Evolutionary conservation across 2,113 vertebrate species (phyloP).

Genomic region (Sylvietta virens): DNA sequence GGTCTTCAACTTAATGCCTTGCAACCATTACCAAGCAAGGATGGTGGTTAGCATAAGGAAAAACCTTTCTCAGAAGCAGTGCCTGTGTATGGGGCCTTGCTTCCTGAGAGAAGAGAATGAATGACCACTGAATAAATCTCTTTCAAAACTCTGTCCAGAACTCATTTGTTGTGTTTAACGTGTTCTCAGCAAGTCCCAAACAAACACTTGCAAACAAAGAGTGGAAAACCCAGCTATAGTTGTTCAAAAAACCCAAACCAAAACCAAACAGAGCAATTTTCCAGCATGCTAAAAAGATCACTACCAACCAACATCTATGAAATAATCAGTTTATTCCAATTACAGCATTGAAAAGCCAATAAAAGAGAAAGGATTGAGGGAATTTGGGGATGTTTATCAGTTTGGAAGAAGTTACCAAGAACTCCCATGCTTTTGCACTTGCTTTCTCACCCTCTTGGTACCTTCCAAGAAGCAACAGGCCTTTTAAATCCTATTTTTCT

Average conservation of each 20-base stretch:
- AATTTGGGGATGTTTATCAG: not conserved
- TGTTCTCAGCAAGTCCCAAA: slow-evolving; percentile 37
- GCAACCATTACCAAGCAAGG: not conserved
- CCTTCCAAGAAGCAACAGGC: not conserved
- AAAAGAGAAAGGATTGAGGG: not conserved
- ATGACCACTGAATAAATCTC: slow-evolving; percentile 5
- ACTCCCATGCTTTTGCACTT: not conserved
- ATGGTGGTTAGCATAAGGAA: not conserved
- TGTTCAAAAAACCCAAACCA: not conserved
- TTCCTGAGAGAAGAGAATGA: not conserved
- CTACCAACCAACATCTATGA: not conserved
- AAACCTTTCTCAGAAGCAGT: not conserved
- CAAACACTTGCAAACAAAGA: not conserved
- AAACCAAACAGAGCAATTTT: not conserved
- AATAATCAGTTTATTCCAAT: not conserved
- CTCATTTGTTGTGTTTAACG: slow-evolving; percentile 32
- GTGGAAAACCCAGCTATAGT: not conserved
- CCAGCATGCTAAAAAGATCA: not conserved
- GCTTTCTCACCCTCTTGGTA: not conserved
- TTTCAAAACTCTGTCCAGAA: slow-evolving; percentile 4
- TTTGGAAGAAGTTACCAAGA: not conserved
- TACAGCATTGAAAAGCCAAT: not conserved
- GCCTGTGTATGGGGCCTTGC: not conserved
- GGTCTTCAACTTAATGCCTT: not conserved
- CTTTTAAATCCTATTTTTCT: not conserved